These are phyloP conservation scores for Anniella stebbinsi DNA, from an alignment of 2,797 vertebrate genomes.

Conservation along the genomic window DNA sequence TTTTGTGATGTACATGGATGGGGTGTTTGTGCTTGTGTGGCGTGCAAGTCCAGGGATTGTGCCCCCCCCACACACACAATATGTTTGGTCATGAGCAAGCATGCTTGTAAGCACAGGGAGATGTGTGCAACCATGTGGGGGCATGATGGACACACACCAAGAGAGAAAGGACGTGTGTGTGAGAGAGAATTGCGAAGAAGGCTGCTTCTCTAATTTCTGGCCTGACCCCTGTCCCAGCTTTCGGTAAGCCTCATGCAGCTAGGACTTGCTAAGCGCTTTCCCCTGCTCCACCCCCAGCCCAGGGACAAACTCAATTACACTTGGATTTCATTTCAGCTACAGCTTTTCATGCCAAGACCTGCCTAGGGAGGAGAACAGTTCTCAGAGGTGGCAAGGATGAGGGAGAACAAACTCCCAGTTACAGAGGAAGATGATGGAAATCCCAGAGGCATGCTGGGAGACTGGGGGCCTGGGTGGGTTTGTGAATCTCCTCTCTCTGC, in stretches of 20 bases:
- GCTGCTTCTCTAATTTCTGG: not conserved
- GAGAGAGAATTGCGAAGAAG: no score
- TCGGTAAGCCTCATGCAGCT: not conserved
- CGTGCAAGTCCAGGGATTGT: not conserved
- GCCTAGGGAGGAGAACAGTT: slow-evolving; percentile 21
- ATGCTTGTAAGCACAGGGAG: not conserved
- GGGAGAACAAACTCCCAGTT: not conserved
- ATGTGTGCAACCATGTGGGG: not conserved
- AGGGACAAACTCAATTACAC: slow-evolving; percentile 18
- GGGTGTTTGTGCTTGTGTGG: no score
- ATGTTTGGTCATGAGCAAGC: not conserved
- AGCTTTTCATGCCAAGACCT: slow-evolving; percentile 41
- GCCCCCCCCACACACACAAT: not conserved
- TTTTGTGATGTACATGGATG: not conserved
- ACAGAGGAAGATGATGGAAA: not conserved
- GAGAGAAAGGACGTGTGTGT: no score
- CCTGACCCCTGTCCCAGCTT: not conserved
- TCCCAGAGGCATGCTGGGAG: not conserved
- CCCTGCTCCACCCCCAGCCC: slow-evolving; percentile 3
- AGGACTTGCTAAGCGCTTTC: not conserved
- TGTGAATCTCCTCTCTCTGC: not conserved
- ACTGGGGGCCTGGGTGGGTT: not conserved
- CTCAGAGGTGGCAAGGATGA: slow-evolving; percentile 7
- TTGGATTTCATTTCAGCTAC: slow-evolving; percentile 27
- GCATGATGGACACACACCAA: no score